Evolutionary conservation across 30 jellyfish, hydroid and myxozoan species (phyloP).

Genomic region (Aurelia sp.): DNA sequence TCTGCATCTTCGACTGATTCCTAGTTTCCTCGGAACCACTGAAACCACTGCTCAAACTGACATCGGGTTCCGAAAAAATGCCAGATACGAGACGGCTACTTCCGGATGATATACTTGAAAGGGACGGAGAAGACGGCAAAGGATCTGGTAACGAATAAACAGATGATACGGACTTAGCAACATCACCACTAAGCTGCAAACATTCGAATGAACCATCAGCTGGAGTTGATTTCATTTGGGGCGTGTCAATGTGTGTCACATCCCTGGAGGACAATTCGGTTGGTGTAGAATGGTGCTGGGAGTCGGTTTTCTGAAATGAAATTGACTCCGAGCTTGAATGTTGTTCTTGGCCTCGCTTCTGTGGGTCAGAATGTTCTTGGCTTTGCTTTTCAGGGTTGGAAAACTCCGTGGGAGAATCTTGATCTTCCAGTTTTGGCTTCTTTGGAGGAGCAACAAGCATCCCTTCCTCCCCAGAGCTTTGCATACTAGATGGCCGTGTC

Average conservation of each 20-base stretch:
- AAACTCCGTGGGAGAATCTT: background rate
- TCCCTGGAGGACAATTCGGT: slow-evolving; percentile 37
- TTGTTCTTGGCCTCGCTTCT: too few relatives aligned
- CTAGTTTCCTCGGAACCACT: background rate
- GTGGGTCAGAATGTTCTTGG: too few relatives aligned
- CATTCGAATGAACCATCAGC: slow-evolving; percentile 22
- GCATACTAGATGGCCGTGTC: too few relatives aligned
- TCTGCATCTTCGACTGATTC: background rate
- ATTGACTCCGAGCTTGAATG: too few relatives aligned
- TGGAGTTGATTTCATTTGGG: slow-evolving; percentile 31
- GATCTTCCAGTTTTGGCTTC: background rate
- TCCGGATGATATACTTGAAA: background rate
- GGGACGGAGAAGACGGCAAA: slow-evolving; percentile 39
- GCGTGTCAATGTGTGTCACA: slow-evolving; percentile 32
- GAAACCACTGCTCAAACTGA: background rate
- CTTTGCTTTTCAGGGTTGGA: background rate
- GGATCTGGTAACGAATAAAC: slow-evolving; percentile 51
- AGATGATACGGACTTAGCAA: background rate
- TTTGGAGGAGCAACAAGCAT: background rate
- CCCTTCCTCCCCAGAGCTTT: too few relatives aligned
- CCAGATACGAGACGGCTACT: background rate
- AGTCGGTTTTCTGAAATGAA: background rate
- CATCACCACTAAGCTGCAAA: slow-evolving; percentile 26
- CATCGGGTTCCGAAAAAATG: background rate
- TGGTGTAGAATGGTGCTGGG: slow-evolving; percentile 7